phyloP scores from a whole-genome alignment of 2,797 vertebrate genomes.

The Sphenodon punctatus region DNA sequence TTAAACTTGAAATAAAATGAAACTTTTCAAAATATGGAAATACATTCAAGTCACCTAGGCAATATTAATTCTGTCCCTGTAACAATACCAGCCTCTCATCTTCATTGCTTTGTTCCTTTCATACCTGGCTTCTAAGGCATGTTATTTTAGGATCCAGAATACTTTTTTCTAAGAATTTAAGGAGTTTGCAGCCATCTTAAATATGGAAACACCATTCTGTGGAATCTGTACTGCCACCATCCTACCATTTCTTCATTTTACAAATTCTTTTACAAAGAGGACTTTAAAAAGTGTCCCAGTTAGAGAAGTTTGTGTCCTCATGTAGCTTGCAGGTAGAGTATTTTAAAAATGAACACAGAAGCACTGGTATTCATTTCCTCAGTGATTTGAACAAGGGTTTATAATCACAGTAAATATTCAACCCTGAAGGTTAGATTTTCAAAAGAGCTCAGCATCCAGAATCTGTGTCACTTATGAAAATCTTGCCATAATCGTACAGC shows the following conservation, averaged over 20 bases:
- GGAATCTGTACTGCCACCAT: neutral
- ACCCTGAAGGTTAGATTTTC: too few relatives aligned
- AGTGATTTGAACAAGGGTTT: too few relatives aligned
- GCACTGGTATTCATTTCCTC: too few relatives aligned
- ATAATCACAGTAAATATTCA: too few relatives aligned
- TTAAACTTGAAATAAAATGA: neutral
- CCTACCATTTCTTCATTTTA: neutral
- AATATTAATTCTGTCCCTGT: neutral
- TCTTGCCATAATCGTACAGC: too few relatives aligned
- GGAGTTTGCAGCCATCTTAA: neutral
- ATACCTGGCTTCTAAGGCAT: neutral
- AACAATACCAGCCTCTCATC: neutral
- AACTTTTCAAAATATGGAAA: neutral
- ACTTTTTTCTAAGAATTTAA: neutral
- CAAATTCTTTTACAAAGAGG: neutral
- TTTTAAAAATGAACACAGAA: too few relatives aligned
- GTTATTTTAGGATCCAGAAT: neutral
- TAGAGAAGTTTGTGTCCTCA: neutral
- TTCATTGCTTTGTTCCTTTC: neutral
- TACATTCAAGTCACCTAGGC: neutral
- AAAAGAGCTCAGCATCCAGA: too few relatives aligned
- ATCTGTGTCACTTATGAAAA: too few relatives aligned
- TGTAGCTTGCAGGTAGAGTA: neutral
- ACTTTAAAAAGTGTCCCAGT: neutral
- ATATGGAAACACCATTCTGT: neutral